These are phyloP conservation scores for Marcusenius ussheri DNA, from an alignment of 2,113 vertebrate species.

Conservation along the genomic window DNA sequence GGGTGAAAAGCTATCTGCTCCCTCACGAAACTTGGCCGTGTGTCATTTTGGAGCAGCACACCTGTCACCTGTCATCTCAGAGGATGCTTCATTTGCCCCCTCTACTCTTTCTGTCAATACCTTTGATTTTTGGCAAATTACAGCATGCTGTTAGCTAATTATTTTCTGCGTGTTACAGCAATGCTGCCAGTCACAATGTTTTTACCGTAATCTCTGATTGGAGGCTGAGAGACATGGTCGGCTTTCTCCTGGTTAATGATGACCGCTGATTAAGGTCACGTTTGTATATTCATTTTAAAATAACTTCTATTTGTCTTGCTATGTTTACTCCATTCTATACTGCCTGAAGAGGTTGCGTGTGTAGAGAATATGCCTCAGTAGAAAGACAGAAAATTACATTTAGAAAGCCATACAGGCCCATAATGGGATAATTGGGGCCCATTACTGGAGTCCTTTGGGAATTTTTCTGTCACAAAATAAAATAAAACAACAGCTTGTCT, in stretches of 20 bases:
- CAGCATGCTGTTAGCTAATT: not conserved
- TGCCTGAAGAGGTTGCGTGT: not conserved
- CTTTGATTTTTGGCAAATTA: not conserved
- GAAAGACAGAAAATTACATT: not conserved
- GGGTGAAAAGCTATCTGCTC: not conserved
- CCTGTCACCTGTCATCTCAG: not conserved
- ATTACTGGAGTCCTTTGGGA: not conserved
- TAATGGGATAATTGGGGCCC: not conserved
- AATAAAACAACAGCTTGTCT: constrained; percentile 6
- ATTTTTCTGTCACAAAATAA: not conserved
- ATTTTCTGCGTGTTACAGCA: not conserved
- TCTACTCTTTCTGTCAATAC: not conserved
- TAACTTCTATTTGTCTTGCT: not conserved
- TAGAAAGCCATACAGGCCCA: not conserved
- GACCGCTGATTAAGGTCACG: not conserved
- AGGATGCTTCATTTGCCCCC: no score
- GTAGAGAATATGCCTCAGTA: not conserved
- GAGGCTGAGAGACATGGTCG: not conserved
- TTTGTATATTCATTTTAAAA: not conserved
- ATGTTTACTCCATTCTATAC: not conserved
- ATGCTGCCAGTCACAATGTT: not conserved
- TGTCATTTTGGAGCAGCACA: not conserved
- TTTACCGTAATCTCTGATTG: not conserved
- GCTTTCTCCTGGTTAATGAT: not conserved
- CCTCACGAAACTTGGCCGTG: not conserved